These are phyloP conservation scores for Virgularia gustaviana DNA, from an alignment of 92 coral and sea anemone species.

Conservation along the genomic window DNA sequence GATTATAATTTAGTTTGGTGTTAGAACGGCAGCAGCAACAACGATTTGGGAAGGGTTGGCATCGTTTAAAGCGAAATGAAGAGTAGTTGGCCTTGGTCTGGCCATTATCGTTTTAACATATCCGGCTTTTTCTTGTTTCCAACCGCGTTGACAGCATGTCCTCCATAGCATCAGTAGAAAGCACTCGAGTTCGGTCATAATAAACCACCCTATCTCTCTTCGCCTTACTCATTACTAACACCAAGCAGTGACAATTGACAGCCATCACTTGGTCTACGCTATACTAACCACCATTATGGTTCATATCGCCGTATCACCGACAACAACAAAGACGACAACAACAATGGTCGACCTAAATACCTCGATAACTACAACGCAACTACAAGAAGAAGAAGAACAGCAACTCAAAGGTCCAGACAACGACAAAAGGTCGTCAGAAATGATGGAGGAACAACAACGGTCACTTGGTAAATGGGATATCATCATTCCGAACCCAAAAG, in stretches of 20 bases:
- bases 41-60: too few relatives aligned
- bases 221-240: not conserved
- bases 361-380: not conserved
- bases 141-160: too few relatives aligned
- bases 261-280: not conserved
- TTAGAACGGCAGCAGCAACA: too few relatives aligned
- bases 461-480: slow-evolving; percentile 1
- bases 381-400: not conserved
- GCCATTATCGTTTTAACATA: too few relatives aligned
- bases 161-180: too few relatives aligned
- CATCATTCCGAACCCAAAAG: not conserved
- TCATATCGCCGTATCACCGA: not conserved
- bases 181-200: not conserved
- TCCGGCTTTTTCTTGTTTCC: not conserved
- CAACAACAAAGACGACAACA: not conserved
- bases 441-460: too few relatives aligned
- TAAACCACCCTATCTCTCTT: not conserved
- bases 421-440: too few relatives aligned
- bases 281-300: not conserved
- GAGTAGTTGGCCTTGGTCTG: too few relatives aligned
- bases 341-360: not conserved
- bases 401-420: too few relatives aligned
- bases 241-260: not conserved
- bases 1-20: too few relatives aligned
- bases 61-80: too few relatives aligned